Conservation (phyloP, 2,113 vertebrate species). For the Psettodes erumei region DNA sequence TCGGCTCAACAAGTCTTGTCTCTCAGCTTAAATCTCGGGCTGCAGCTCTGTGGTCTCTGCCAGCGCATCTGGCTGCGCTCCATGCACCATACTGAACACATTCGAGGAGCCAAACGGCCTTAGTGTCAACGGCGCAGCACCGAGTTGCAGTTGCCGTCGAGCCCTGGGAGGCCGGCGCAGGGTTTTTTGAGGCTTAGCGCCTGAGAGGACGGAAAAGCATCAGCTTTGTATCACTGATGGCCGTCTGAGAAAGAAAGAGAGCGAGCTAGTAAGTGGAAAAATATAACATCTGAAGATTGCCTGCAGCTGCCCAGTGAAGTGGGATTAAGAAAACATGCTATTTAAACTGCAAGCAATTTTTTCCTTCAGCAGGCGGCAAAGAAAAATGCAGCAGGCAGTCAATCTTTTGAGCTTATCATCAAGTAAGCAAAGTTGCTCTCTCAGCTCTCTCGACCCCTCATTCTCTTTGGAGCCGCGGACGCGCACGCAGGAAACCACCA, state of each 20-base stretch:
- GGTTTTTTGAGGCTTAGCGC: constrained; percentile 56
- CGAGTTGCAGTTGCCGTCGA: background rate
- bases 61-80: constrained; percentile 47
- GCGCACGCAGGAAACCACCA: constrained; percentile 17
- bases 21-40: constrained; percentile 26
- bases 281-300: constrained; percentile 69
- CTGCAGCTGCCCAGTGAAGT: constrained; percentile 67
- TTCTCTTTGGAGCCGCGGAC: constrained; percentile 36
- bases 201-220: constrained; percentile 53
- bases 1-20: constrained; percentile 19
- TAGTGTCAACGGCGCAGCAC: constrained; percentile 24
- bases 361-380: constrained; percentile 38
- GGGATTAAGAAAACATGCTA: constrained; percentile 76
- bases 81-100: constrained; percentile 25
- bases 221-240: constrained; percentile 66
- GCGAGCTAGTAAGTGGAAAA: constrained; percentile 12
- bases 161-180: constrained; percentile 29
- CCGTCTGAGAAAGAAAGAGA: constrained; percentile 49
- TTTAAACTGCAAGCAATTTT: constrained; percentile 70
- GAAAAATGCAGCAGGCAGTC: constrained; percentile 69
- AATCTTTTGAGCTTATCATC: constrained; percentile 70
- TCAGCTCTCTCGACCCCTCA: constrained; percentile 50
- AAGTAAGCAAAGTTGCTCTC: constrained; percentile 61
- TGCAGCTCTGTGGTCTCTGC: constrained; percentile 20
- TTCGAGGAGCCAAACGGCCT: constrained; percentile 13